A percentile compares a stretch with the other conserved stretches of the same genome.
Evolutionary conservation across 1,140 invertebrate genomes (phyloP).

Genomic region (Berghia stephanieae): DNA sequence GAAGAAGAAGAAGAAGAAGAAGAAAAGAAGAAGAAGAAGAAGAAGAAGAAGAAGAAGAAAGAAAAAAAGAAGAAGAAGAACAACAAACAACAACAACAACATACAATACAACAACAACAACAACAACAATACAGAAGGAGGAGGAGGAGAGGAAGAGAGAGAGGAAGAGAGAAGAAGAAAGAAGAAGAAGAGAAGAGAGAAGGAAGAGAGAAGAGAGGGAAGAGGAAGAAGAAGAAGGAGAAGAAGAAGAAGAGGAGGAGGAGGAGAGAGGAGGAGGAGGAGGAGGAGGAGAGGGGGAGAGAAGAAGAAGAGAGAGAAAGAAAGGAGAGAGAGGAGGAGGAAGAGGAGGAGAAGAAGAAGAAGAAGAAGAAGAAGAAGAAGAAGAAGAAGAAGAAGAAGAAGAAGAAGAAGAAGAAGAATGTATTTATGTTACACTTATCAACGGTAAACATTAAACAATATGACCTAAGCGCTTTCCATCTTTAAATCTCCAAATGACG

Average conservation of each 20-base stretch:
- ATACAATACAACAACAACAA: too few relatives aligned
- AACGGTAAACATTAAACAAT: neutral
- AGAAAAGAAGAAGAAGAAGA: neutral
- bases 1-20: neutral
- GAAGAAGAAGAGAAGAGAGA: neutral
- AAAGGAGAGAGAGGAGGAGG: neutral
- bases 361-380: neutral
- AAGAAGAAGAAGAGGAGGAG: neutral
- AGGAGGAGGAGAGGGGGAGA: neutral
- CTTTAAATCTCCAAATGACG: neutral
- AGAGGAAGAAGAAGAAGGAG: conserved; percentile 1
- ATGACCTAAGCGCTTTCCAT: neutral
- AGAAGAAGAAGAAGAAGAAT: neutral
- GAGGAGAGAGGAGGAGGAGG: neutral
- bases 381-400: neutral
- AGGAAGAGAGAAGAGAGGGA: neutral
- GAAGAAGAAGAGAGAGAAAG: neutral
- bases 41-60: neutral
- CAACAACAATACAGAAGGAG: neutral
- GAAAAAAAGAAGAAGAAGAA: neutral
- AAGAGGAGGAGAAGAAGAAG: neutral
- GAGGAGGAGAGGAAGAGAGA: conserved; percentile 1
- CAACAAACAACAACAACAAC: too few relatives aligned
- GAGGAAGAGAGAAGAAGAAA: neutral
- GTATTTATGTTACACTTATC: neutral